phyloP scores from a whole-genome alignment of 2,888 invertebrate species.

The Apodemia zela region DNA sequence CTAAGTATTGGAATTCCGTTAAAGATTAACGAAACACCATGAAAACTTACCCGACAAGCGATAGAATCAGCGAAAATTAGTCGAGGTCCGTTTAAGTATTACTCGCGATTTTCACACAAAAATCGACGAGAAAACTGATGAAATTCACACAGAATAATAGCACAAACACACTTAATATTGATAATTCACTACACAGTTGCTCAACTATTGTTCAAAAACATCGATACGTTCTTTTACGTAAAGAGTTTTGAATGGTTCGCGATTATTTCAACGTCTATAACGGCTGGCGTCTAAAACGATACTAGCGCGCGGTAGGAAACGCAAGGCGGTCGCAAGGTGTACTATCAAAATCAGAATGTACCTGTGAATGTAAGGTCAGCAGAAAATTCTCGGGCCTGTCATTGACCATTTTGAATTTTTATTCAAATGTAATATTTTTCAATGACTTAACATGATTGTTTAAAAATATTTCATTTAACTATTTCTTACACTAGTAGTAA shows the following conservation, averaged over 20 bases:
- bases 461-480: not conserved
- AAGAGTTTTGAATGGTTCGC: slow-evolving; percentile 49
- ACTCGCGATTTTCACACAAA: slow-evolving; percentile 59
- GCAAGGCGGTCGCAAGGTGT: slow-evolving; percentile 15
- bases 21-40: slow-evolving; percentile 33
- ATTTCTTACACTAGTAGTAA: too few relatives aligned
- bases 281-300: slow-evolving; percentile 42
- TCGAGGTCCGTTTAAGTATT: slow-evolving; percentile 66
- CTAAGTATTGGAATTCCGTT: slow-evolving; percentile 7
- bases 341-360: slow-evolving; percentile 16
- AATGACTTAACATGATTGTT: not conserved
- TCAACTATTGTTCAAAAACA: slow-evolving; percentile 46
- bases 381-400: slow-evolving; percentile 2
- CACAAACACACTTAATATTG: slow-evolving; percentile 9
- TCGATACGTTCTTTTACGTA: slow-evolving; percentile 54
- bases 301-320: slow-evolving; percentile 50
- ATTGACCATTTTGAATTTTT: slow-evolving; percentile 8
- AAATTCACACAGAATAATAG: slow-evolving; percentile 39
- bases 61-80: slow-evolving; percentile 56
- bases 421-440: not conserved
- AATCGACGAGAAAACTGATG: slow-evolving; percentile 57
- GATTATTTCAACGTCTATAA: slow-evolving; percentile 34
- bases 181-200: slow-evolving; percentile 49
- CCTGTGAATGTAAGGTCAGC: slow-evolving; percentile 19
- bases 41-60: slow-evolving; percentile 45